Percentiles rank a stretch among this genome's conserved stretches.
Conservation (phyloP, 2,113 vertebrate genomes). For the Scalopus aquaticus region DNA sequence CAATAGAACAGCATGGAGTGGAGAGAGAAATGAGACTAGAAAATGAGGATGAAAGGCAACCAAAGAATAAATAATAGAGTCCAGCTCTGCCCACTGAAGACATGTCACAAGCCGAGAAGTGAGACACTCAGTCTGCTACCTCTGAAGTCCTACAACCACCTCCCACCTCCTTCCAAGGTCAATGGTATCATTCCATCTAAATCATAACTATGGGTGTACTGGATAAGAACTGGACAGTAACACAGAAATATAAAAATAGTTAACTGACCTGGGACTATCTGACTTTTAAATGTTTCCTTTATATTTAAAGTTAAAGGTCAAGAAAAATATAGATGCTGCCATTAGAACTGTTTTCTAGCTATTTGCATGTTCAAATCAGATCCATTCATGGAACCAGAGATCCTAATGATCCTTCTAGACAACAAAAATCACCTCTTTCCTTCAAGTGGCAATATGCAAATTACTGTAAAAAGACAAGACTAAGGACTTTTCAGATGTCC, state of each 20-base stretch:
- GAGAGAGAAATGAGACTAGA: background rate
- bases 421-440: background rate
- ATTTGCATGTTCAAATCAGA: background rate
- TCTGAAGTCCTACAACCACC: background rate
- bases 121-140: background rate
- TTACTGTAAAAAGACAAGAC: background rate
- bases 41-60: background rate
- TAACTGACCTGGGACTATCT: background rate
- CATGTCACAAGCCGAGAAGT: background rate
- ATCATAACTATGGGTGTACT: background rate
- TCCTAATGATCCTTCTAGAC: background rate
- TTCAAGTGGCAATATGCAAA: background rate
- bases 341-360: background rate
- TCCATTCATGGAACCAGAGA: background rate
- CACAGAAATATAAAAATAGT: background rate
- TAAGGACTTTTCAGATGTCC: background rate
- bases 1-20: background rate
- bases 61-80: background rate
- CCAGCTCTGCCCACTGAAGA: background rate
- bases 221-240: background rate
- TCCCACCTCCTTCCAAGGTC: accelerated
- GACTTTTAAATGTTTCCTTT: background rate
- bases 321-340: background rate
- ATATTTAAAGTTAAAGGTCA: constrained; percentile 31
- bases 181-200: background rate